Base-by-base conservation (phyloP, 2,888 invertebrate species). In the Synergus umbraculus region DNA sequence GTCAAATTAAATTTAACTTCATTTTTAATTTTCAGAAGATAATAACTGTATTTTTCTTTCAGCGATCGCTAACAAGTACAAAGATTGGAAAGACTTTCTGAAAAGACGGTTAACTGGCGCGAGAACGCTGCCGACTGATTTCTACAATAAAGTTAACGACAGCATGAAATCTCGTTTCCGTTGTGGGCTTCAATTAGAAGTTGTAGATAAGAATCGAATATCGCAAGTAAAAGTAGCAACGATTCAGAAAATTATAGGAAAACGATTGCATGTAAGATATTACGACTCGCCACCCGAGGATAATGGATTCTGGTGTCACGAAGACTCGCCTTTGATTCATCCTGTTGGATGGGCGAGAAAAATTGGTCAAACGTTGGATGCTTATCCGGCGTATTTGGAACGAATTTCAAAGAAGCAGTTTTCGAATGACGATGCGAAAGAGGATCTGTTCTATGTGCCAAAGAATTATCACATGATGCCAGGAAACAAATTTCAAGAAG, bases 241-340 rank as follows among this genome's bases (percentile, higher is more conserved):
- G 73, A 96, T 99, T 69, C 95, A 96, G 85, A 97, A 97, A 92
- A 97, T 98, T 86, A 95, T 98, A 49, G 99, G 99, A 0, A 98
- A 98, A 91, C 94, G 99, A 78, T 94, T 99, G 80, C 97, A 97
- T 88, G 95, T 99, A 1, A 96, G 96, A 87, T 99, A 99, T 92
- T 97, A 96, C 86, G 97, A 97, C 88, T 95, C 96, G 82, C 94
- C 95, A 13, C 94, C 95, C 0, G 96, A 96, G 84, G 97, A 97
- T 89, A 95, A 95, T 86, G 97, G 98, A 4, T 99, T 99, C 92
- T 99, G 98, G 98, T 98, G 98, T 90, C 98, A 99, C 86, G 98
- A 98, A 92, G 97, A 97, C 90, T 98, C 98, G 0, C 97, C 98
- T 0, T 93, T 99, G 13, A 96, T 99, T 84, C 99, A 99, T 92